Conservation (phyloP, 1,140 invertebrate genomes). For the Psix sp. region DNA sequence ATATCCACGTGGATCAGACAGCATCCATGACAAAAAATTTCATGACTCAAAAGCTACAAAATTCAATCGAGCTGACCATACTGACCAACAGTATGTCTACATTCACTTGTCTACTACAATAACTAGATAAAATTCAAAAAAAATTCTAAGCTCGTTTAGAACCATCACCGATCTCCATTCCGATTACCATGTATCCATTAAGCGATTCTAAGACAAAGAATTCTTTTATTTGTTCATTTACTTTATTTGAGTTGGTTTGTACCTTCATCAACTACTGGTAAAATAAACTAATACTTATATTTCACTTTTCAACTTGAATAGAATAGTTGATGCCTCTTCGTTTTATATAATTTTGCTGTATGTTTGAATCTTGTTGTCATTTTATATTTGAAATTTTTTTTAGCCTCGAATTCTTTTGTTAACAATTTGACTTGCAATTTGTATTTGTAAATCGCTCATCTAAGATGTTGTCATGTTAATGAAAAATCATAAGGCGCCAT, state of each 20-base stretch:
- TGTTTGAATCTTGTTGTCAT: constrained; percentile 5
- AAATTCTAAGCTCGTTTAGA: constrained; percentile 60
- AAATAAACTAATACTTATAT: constrained; percentile 57
- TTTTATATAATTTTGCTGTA: constrained; percentile 15
- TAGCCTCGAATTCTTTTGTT: constrained; percentile 15
- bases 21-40: constrained; percentile 60
- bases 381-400: constrained; percentile 5
- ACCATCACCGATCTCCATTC: constrained; percentile 54
- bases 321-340: constrained; percentile 44
- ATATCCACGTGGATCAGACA: constrained; percentile 30
- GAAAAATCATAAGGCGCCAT: constrained; percentile 53
- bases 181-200: constrained; percentile 57
- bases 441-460: constrained; percentile 51
- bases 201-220: constrained; percentile 62
- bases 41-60: constrained; percentile 58
- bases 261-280: constrained; percentile 59
- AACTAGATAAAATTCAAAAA: constrained; percentile 54
- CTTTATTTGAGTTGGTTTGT: constrained; percentile 42
- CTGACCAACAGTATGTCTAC: constrained; percentile 56
- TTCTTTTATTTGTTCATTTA: constrained; percentile 43
- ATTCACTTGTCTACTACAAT: constrained; percentile 45
- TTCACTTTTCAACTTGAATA: constrained; percentile 48
- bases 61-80: constrained; percentile 56
- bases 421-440: constrained; percentile 32
- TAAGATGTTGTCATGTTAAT: constrained; percentile 41